A percentile compares a stretch with the other conserved stretches of the same genome.
Evolutionary conservation across 2,113 vertebrate genomes (phyloP).

Genomic region (Megaleporinus macrocephalus): DNA sequence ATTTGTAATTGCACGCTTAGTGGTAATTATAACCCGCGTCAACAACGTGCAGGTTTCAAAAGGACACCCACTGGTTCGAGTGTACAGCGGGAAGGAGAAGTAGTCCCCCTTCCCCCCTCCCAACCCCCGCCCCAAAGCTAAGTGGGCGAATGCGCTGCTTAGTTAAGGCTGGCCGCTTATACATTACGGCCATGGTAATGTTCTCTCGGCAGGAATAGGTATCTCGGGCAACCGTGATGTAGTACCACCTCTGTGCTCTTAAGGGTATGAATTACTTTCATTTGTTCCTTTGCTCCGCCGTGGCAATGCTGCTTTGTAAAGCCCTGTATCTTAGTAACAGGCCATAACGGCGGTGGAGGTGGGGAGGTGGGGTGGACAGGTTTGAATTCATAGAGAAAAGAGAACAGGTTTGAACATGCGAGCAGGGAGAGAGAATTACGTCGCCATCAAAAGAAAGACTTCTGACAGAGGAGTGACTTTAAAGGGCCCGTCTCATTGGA

Average conservation of each 20-base stretch:
- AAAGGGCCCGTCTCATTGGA: no score
- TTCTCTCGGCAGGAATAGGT: slow-evolving; percentile 41
- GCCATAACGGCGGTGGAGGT: not conserved
- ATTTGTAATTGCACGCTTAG: slow-evolving; percentile 52
- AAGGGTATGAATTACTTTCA: slow-evolving; percentile 43
- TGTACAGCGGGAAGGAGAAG: not conserved
- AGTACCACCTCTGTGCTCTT: slow-evolving; percentile 20
- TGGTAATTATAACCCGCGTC: slow-evolving; percentile 48
- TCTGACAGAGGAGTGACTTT: no score
- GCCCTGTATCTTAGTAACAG: slow-evolving; percentile 44
- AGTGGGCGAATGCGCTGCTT: slow-evolving; percentile 57
- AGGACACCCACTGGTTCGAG: slow-evolving; percentile 28
- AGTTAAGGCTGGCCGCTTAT: slow-evolving; percentile 58
- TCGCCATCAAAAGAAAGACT: no score
- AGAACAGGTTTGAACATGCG: not conserved
- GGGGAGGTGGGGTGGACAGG: not conserved
- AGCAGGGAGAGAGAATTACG: not conserved
- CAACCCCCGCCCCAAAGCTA: not conserved
- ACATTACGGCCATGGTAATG: slow-evolving; percentile 16
- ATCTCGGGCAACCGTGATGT: slow-evolving; percentile 55
- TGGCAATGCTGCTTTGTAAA: slow-evolving; percentile 42
- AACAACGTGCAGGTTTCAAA: slow-evolving; percentile 40
- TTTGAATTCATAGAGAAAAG: not conserved
- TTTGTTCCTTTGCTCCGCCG: slow-evolving; percentile 42
- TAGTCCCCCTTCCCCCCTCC: no score